Evolutionary conservation across 1,140 invertebrate species (phyloP), one percentile per base, ranked within the genome.

Genomic region (Drosophila auraria): DNA sequence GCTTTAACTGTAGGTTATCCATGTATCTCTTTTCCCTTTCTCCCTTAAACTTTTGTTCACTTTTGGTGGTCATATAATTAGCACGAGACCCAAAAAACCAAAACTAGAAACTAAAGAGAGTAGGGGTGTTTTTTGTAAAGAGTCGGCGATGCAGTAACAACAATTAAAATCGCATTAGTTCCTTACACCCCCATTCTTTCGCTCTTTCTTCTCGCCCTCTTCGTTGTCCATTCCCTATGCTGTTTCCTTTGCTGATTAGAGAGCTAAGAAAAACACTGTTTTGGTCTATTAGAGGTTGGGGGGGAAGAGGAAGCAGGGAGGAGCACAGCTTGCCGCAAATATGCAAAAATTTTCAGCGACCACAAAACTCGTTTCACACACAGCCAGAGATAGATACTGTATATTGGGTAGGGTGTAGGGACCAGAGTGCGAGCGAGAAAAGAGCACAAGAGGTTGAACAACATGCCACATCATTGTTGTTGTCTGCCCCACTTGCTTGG

Each of bases 111-210:
- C 36, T 17, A 45, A 4, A n/a, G n/a, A n/a, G n/a, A n/a, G n/a
- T n/a, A n/a, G 36, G 61, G 25, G 42, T 54, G 42, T 12, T 27
- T 62, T 68, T 68, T 56, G 17, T 17, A 17, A 27, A 70, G 45
- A 53, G 42, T 71, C 76, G 60, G 78, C 44, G 51, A 59, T 15
- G 30, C 58, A 57, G 33, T 53, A 58, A 42, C 61, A 71, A 86
- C 77, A 87, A 87, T 87, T 87, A 87, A 89, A 87, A 83, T 68
- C 62, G 47, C 78, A 87, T 87, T 87, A 81, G 69, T 59, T 78
- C 42, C 8, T 42, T 4, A 20, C 20, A n/a, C 11, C 49, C 62
- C 36, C 27, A 12, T 44, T 17, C 33, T 23, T 15, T n/a, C 20
- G 14, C 11, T 17, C 25, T 15, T 20, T n/a, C 12, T 23, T 36